Evolutionary conservation across 2,113 vertebrate genomes (phyloP).

Genomic region (Dipodomys ordii): DNA sequence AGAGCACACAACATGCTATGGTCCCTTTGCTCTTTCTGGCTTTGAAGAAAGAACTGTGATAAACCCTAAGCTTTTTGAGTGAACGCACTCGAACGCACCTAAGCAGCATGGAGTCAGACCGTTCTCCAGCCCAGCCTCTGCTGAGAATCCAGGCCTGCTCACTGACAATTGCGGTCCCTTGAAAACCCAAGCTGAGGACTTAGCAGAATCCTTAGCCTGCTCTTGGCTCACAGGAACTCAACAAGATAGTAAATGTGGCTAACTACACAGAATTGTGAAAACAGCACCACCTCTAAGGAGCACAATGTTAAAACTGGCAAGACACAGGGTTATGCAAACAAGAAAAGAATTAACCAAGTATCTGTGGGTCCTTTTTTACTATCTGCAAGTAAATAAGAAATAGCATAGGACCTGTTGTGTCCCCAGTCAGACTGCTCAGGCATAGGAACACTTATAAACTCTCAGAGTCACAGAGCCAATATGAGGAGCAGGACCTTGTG

Average conservation of each 20-base stretch:
- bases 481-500: background rate
- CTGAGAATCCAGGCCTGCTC: background rate
- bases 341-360: background rate
- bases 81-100: background rate
- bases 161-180: background rate
- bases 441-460: background rate
- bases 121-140: background rate
- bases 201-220: background rate
- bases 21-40: background rate
- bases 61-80: background rate
- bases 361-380: background rate
- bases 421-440: background rate
- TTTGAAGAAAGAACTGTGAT: slow-evolving; percentile 25
- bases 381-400: slow-evolving; percentile 2
- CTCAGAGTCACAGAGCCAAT: background rate
- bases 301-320: slow-evolving; percentile 22
- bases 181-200: background rate
- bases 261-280: slow-evolving; percentile 22
- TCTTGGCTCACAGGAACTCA: background rate
- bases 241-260: background rate
- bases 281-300: background rate
- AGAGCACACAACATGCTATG: background rate
- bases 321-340: background rate
- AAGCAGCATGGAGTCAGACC: background rate
- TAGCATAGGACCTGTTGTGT: slow-evolving; percentile 5